Percentiles rank a stretch among this genome's conserved stretches.
Evolutionary conservation across 1,140 invertebrate species (phyloP).

Genomic region (Drosophila repleta): DNA sequence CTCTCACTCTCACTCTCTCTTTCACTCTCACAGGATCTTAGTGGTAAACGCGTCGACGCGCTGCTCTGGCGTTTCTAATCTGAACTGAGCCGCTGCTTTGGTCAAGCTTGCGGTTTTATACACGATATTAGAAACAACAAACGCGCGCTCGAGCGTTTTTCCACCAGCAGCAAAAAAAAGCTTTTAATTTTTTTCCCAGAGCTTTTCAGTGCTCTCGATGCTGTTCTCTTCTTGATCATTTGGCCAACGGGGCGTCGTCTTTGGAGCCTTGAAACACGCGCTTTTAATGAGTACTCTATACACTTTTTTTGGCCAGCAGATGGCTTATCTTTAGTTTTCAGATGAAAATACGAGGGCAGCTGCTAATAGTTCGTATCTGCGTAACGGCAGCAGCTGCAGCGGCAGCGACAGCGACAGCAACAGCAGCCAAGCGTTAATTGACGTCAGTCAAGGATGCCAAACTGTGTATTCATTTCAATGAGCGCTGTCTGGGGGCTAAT

Average conservation of each 20-base stretch:
- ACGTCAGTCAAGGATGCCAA: conserved; percentile 67
- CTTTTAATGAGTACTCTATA: conserved; percentile 57
- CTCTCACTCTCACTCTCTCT: conserved; percentile 12
- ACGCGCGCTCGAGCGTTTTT: conserved; percentile 36
- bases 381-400: conserved; percentile 24
- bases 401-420: too few species aligned
- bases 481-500: not conserved
- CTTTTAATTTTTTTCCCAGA: too few species aligned
- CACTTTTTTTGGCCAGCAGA: conserved; percentile 61
- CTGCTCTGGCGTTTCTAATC: conserved; percentile 69
- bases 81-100: conserved; percentile 70
- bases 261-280: conserved; percentile 56
- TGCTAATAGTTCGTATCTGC: conserved; percentile 17
- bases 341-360: conserved; percentile 69
- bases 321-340: conserved; percentile 62
- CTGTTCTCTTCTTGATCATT: conserved; percentile 16
- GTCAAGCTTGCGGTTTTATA: conserved; percentile 82
- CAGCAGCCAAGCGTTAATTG: conserved; percentile 54
- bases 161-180: not conserved
- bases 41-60: conserved; percentile 52
- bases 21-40: conserved; percentile 52
- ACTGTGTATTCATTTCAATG: not conserved
- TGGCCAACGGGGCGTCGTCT: conserved; percentile 30
- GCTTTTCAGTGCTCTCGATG: conserved; percentile 8
- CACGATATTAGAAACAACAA: conserved; percentile 55